These are phyloP conservation scores for Syngnathoides biaculeatus DNA, from an alignment of 2,113 vertebrate genomes.

Conservation along the genomic window DNA sequence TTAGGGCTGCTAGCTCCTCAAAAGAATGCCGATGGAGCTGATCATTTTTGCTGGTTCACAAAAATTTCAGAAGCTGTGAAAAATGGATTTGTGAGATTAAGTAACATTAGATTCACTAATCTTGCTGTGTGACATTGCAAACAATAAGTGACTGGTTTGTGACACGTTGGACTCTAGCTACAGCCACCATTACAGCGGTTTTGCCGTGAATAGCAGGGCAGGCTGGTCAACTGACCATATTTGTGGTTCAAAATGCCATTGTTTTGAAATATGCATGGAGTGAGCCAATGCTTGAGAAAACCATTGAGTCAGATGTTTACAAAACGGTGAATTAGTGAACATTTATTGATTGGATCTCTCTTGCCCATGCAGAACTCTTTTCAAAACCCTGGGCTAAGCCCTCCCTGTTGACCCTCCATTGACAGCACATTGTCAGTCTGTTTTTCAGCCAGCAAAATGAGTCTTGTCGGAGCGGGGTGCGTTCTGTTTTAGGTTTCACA, in stretches of 20 bases:
- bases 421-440: background rate
- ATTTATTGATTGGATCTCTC: background rate
- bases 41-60: background rate
- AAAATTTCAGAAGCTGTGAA: background rate
- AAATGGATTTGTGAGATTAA: background rate
- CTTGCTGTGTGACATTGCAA: background rate
- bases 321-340: background rate
- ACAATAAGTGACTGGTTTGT: constrained; percentile 29
- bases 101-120: background rate
- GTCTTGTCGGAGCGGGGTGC: constrained; percentile 3
- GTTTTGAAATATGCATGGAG: constrained; percentile 45
- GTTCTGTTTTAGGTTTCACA: constrained; percentile 12
- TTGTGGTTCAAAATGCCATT: constrained; percentile 50
- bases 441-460: constrained; percentile 24
- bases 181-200: constrained; percentile 39
- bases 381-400: background rate
- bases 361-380: constrained; percentile 4
- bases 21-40: background rate
- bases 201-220: constrained; percentile 48
- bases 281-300: constrained; percentile 34
- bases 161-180: constrained; percentile 28
- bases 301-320: constrained; percentile 8
- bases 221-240: constrained; percentile 57
- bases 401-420: constrained; percentile 3
- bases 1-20: background rate